These are phyloP conservation scores for Choloepus hoffmanni DNA, from an alignment of 2,113 vertebrate species.

Conservation along the genomic window DNA sequence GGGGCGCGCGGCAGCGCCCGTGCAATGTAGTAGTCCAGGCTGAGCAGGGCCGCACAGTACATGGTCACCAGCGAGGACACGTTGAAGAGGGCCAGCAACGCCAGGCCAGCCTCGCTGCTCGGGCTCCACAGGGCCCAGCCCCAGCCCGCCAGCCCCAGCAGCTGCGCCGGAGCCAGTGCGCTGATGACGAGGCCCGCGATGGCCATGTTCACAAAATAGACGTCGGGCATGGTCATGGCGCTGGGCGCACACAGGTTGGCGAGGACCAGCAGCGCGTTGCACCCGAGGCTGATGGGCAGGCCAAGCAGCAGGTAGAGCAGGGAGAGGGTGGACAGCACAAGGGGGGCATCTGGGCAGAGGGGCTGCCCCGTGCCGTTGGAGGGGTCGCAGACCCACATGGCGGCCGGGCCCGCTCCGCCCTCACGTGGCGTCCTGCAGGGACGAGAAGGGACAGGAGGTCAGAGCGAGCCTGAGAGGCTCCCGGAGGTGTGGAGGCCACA, in stretches of 20 bases:
- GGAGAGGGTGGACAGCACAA: constrained; percentile 93
- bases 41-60: constrained; percentile 97
- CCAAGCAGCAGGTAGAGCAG: constrained; percentile 96
- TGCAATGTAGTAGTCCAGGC: constrained; percentile 98
- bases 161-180: constrained; percentile 91
- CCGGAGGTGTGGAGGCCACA: not conserved
- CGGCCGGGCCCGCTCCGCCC: constrained; percentile 61
- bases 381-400: constrained; percentile 96
- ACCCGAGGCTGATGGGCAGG: constrained; percentile 95
- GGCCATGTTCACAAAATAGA: constrained; percentile 98
- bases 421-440: not conserved
- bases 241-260: constrained; percentile 95
- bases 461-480: not conserved
- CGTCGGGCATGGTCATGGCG: constrained; percentile 98
- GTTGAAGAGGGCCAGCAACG: constrained; percentile 96
- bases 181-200: constrained; percentile 95
- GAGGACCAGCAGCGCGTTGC: constrained; percentile 94
- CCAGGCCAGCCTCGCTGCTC: constrained; percentile 94
- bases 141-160: constrained; percentile 92
- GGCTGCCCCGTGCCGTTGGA: constrained; percentile 90
- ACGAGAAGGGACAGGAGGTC: not conserved
- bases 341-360: constrained; percentile 94
- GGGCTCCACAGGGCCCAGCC: constrained; percentile 94
- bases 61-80: constrained; percentile 95
- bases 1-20: constrained; percentile 96